Conservation (phyloP, 2,113 vertebrate species). For the Alces alces region DNA sequence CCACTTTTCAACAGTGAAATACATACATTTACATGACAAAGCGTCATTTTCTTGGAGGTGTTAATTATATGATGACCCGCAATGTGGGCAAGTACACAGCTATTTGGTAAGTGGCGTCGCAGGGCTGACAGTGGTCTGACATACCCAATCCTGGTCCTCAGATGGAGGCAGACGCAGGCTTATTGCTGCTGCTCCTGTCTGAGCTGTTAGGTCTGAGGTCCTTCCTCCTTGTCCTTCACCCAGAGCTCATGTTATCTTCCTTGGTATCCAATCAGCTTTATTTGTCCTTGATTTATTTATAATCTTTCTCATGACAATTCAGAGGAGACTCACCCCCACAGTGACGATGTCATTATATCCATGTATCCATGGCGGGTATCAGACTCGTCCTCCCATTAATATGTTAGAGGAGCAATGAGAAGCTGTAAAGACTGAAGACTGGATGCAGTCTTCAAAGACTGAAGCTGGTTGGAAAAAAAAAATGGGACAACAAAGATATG, state of each 20-base stretch:
- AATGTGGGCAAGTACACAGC: neutral
- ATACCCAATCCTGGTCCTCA: accelerated
- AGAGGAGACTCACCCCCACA: neutral
- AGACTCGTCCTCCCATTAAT: neutral
- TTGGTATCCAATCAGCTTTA: neutral
- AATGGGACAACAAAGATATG: too few relatives aligned
- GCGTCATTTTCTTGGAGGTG: neutral
- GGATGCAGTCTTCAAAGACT: neutral
- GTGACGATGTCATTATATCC: neutral
- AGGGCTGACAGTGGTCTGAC: accelerated
- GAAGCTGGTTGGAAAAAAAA: neutral
- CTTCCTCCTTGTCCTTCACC: neutral
- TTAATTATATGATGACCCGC: neutral
- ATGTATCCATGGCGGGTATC: accelerated
- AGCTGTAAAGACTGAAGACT: neutral
- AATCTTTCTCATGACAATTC: neutral
- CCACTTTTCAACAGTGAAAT: neutral
- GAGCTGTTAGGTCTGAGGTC: accelerated
- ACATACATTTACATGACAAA: neutral
- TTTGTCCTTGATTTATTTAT: neutral
- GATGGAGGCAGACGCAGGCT: accelerated
- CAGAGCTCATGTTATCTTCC: neutral
- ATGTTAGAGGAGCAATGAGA: neutral
- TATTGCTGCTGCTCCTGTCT: accelerated
- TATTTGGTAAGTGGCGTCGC: neutral